Conservation (phyloP, 2,888 invertebrate genomes). For the Netelia virgata region DNA sequence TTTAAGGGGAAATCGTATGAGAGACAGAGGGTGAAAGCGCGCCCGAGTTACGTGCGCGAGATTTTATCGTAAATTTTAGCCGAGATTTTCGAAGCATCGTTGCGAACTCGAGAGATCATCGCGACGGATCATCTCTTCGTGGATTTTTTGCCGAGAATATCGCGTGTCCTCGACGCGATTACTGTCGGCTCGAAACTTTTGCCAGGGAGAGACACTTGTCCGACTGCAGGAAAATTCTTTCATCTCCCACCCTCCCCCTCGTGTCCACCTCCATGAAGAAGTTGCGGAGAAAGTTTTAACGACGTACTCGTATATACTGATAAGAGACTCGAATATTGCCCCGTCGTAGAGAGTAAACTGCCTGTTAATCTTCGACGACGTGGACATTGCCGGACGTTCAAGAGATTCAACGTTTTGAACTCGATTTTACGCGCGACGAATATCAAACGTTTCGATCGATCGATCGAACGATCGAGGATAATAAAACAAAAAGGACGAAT, state of each 20-base stretch:
- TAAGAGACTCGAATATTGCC: slow-evolving; percentile 48
- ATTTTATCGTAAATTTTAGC: slow-evolving; percentile 40
- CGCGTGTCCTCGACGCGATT: slow-evolving; percentile 38
- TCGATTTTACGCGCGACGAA: slow-evolving; percentile 44
- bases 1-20: not conserved
- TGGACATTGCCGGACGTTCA: slow-evolving; percentile 17
- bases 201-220: not conserved
- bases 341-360: slow-evolving; percentile 35
- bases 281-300: slow-evolving; percentile 61
- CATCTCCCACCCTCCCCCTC: slow-evolving; percentile 15
- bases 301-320: slow-evolving; percentile 47
- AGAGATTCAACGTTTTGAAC: slow-evolving; percentile 32
- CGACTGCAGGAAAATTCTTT: slow-evolving; percentile 34
- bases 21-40: slow-evolving; percentile 48
- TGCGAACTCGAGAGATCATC: slow-evolving; percentile 20
- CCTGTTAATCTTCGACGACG: slow-evolving; percentile 5
- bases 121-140: slow-evolving; percentile 37
- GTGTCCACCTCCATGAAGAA: not conserved
- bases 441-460: slow-evolving; percentile 50
- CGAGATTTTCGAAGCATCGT: slow-evolving; percentile 13
- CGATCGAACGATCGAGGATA: slow-evolving; percentile 27
- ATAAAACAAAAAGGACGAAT: not conserved
- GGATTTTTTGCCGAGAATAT: slow-evolving; percentile 22
- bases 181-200: not conserved
- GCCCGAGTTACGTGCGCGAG: slow-evolving; percentile 21